These are phyloP conservation scores for Erynnis tages DNA, from an alignment of 2,888 invertebrate species.

Conservation along the genomic window DNA sequence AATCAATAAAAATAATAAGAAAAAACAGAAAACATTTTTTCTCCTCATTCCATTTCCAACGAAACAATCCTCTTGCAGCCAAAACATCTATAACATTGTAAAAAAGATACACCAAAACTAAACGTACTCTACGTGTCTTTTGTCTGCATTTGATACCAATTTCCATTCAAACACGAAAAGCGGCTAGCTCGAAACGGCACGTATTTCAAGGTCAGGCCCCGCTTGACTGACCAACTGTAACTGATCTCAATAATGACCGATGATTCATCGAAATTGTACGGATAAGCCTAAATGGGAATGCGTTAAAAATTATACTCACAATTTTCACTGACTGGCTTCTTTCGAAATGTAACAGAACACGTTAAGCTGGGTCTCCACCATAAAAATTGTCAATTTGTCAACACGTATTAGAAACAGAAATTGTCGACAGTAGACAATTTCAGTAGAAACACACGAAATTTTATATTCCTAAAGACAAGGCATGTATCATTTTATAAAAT, in stretches of 20 bases:
- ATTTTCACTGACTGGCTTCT: no score
- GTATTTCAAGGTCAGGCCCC: slow-evolving; percentile 36
- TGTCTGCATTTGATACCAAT: slow-evolving; percentile 14
- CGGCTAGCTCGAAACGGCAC: slow-evolving; percentile 15
- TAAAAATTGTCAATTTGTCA: no score
- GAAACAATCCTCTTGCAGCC: no score
- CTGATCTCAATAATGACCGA: slow-evolving; percentile 29
- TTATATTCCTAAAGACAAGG: no score
- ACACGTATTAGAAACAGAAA: no score
- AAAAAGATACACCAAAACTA: not conserved
- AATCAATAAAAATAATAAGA: not conserved
- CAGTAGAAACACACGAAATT: no score
- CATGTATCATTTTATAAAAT: no score
- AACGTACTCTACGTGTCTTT: slow-evolving; percentile 6
- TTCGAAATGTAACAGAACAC: no score
- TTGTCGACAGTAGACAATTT: no score
- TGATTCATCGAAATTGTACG: slow-evolving; percentile 24
- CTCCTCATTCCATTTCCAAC: no score
- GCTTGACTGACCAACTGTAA: slow-evolving; percentile 46
- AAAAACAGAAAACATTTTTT: not conserved
- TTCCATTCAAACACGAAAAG: slow-evolving; percentile 5
- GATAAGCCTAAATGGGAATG: not conserved
- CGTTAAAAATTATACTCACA: not conserved
- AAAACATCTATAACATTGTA: slow-evolving; percentile 1
- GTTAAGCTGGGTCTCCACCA: no score